phyloP scores from a whole-genome alignment of 2,113 vertebrate genomes.

The Mobula birostris region DNA sequence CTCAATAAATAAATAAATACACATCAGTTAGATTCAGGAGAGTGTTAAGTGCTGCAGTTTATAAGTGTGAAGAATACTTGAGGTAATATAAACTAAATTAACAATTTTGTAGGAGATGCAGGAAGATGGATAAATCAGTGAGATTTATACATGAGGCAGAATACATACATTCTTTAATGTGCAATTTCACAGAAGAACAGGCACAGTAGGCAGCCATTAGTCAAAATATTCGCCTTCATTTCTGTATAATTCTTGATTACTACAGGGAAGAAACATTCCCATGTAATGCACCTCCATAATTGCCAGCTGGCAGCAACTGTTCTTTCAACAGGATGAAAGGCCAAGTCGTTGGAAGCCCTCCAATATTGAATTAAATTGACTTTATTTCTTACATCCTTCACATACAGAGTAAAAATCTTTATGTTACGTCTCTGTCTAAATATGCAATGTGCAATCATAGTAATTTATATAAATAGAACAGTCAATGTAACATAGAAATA shows the following conservation, averaged over 20 bases:
- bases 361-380: neutral
- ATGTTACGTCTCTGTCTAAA: no score
- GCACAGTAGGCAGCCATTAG: no score
- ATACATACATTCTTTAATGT: neutral
- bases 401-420: no score
- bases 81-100: neutral
- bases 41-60: neutral
- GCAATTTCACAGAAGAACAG: neutral
- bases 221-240: neutral
- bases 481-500: no score
- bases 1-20: no score
- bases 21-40: neutral
- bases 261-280: neutral
- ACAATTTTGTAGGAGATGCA: neutral
- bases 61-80: neutral
- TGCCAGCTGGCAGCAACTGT: neutral
- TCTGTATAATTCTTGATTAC: neutral
- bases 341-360: neutral
- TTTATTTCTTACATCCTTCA: no score
- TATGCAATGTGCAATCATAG: no score
- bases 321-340: neutral
- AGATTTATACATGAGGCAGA: neutral
- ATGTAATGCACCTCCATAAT: neutral
- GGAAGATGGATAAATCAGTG: neutral
- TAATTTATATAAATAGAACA: no score